Percentiles rank a stretch among this genome's conserved stretches.
These are phyloP conservation scores for Pristionchus entomophagus DNA, from an alignment of 2,888 invertebrate genomes.

Conservation along the genomic window DNA sequence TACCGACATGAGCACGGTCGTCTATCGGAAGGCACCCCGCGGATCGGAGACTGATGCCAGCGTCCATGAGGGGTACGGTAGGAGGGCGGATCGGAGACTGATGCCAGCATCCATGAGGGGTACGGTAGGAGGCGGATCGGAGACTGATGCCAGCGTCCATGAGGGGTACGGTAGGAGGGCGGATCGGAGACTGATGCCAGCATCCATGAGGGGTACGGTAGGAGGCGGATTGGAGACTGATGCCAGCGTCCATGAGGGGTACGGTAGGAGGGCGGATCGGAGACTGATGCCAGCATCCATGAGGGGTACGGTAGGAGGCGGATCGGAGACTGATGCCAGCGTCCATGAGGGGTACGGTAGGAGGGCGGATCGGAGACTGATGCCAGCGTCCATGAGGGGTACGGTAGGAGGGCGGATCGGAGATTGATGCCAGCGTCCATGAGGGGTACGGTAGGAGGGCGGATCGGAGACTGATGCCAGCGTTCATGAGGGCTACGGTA, in stretches of 20 bases:
- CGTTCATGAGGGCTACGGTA: too few relatives aligned
- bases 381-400: neutral
- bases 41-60: conserved; percentile 38
- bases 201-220: conserved; percentile 37
- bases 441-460: too few relatives aligned
- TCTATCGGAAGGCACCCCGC: conserved; percentile 32
- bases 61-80: conserved; percentile 39
- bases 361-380: neutral
- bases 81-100: neutral
- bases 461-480: too few relatives aligned
- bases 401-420: too few relatives aligned
- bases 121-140: conserved; percentile 5
- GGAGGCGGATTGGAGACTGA: too few relatives aligned
- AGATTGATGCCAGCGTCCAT: too few relatives aligned
- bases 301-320: neutral
- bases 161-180: conserved; percentile 44
- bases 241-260: too few relatives aligned
- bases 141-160: conserved; percentile 31
- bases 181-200: conserved; percentile 38
- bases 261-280: too few relatives aligned
- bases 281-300: neutral
- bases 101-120: neutral
- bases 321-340: conserved; percentile 27
- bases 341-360: conserved; percentile 35
- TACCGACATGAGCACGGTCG: conserved; percentile 1